Base-by-base conservation (phyloP, 2,113 vertebrate species). In the Passer domesticus region DNA sequence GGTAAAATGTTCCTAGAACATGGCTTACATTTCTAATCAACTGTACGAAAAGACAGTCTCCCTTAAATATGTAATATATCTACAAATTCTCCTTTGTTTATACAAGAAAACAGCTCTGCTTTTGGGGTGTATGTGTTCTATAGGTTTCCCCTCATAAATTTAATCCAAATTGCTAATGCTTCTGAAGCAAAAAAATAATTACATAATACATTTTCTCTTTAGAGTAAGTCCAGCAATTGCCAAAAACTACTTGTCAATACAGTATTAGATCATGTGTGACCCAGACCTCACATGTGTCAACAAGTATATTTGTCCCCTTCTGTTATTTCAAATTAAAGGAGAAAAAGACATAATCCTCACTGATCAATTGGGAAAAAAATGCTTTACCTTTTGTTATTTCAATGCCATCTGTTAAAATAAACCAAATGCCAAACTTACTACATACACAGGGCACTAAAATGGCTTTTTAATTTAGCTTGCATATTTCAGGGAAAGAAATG, bases 371-470 rank as follows among this genome's bases (percentile, higher is more conserved):
- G 90, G 96, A 93, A 82, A 94, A 97, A 97, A 97, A 95, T 87
- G 84, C 62, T 89, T 92, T 95, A 96, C 96, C 96, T 94, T 97
- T 97, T 97, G 96, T 96, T 96, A 97, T 97, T 97, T 97, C 91
- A 94, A 91, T 95, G 97, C 94, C 97, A 97, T 97, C 93, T 96
- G 95, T 97, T 98, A 97, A 96, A 97, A 94, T 92, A 96, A 95
- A 92, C 80, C 80, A 97, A 94, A 98, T 96, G 96, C 96, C 94
- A 97, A 94, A 97, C 89, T 96, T 94, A 41, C 74, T 95, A 63
- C 58, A 47, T 83, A 84, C 79, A 86, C 60, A 91, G 92, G 84
- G 68, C 95, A 95, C 69, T 92, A 83, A 96, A 89, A 96, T 81
- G 91, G 20, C 72, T 87, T 97, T 96, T 95, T 68, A 76, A 93